These are phyloP conservation scores for Phalacrocorax brasilianus DNA, from an alignment of 2,113 vertebrate species.

Conservation along the genomic window DNA sequence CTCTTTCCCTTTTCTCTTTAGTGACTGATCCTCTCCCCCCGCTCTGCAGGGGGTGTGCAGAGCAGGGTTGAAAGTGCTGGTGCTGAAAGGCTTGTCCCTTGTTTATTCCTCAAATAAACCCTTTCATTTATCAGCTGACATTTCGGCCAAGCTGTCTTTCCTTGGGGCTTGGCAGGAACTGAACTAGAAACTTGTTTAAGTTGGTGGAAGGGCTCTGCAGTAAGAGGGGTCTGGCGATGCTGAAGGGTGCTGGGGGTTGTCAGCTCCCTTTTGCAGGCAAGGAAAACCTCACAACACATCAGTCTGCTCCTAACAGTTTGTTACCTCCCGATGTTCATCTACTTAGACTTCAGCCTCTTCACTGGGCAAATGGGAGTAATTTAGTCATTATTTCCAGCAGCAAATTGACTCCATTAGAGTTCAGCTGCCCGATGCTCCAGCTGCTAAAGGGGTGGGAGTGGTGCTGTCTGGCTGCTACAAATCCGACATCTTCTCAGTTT, in stretches of 20 bases:
- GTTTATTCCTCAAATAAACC: slow-evolving; percentile 19
- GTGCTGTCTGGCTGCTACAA: slow-evolving; percentile 18
- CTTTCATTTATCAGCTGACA: neutral
- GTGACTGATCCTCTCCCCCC: rapidly evolving
- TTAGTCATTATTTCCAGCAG: slow-evolving; percentile 68
- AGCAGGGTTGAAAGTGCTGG: neutral
- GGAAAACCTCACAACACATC: neutral
- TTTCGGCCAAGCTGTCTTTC: neutral
- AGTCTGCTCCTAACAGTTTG: neutral
- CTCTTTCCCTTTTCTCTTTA: neutral
- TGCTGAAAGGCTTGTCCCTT: neutral
- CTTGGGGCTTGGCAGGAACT: neutral
- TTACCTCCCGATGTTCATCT: slow-evolving; percentile 30
- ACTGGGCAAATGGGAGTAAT: slow-evolving; percentile 65
- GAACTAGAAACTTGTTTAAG: neutral
- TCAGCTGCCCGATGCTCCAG: slow-evolving; percentile 53
- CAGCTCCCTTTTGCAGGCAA: neutral
- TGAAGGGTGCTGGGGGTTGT: neutral
- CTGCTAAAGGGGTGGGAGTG: slow-evolving; percentile 56
- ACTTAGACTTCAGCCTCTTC: slow-evolving; percentile 42
- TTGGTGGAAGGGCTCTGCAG: neutral
- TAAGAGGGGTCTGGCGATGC: neutral
- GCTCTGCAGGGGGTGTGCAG: neutral
- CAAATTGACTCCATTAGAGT: slow-evolving; percentile 66
- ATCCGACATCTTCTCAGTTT: neutral